These are phyloP conservation scores for Callimorpha dominula DNA, from an alignment of 2,888 invertebrate genomes.

Conservation along the genomic window DNA sequence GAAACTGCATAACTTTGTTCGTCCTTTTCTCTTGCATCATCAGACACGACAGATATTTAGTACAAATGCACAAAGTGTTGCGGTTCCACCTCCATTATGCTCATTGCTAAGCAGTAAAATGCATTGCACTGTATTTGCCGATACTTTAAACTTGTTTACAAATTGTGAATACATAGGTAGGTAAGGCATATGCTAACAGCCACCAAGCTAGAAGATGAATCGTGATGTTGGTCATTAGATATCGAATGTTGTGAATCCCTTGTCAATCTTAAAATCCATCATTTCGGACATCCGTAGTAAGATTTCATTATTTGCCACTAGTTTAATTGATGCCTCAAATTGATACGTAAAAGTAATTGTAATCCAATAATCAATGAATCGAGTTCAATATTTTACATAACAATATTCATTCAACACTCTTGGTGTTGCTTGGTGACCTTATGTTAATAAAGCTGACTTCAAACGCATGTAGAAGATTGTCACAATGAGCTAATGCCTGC, in stretches of 20 bases:
- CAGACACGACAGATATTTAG: background rate
- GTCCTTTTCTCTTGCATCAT: background rate
- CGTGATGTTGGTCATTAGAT: no score
- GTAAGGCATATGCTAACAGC: background rate
- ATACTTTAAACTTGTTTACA: background rate
- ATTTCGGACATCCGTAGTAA: background rate
- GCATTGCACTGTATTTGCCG: background rate
- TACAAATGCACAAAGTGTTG: background rate
- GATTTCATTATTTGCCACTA: background rate
- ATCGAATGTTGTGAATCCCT: no score
- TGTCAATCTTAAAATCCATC: background rate
- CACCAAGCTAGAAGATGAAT: background rate
- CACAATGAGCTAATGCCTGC: slow-evolving; percentile 11
- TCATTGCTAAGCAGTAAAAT: background rate
- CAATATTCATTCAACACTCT: background rate
- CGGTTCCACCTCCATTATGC: background rate
- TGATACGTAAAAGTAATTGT: background rate
- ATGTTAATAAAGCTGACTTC: background rate
- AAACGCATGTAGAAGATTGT: background rate
- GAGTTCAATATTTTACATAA: background rate
- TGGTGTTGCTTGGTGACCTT: slow-evolving; percentile 1
- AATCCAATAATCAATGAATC: background rate
- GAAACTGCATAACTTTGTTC: background rate
- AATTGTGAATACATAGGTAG: background rate
- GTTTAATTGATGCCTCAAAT: background rate